A percentile compares a stretch with the other conserved stretches of the same genome.
phyloP scores from a whole-genome alignment of 2,797 vertebrate genomes.

The Otus scops region DNA sequence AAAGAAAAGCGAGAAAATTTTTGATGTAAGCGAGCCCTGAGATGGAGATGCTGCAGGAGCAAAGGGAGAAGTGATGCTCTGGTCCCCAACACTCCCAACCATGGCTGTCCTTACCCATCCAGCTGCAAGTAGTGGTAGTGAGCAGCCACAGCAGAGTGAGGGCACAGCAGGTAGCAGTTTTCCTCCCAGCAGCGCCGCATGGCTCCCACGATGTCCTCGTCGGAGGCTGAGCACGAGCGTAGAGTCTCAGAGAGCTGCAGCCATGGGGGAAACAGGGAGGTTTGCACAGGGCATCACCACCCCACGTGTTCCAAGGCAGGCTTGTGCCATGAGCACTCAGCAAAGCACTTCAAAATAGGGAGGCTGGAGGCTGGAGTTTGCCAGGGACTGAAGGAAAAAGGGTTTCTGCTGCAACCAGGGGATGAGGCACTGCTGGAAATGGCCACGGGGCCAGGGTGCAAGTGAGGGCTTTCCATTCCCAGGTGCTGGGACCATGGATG shows the following conservation, averaged over 20 bases:
- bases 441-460: rapidly evolving
- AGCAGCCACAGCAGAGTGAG: slow-evolving; percentile 88
- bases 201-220: slow-evolving; percentile 82
- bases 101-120: not conserved
- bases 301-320: rapidly evolving
- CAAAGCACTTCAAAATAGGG: not conserved
- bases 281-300: not conserved
- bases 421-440: not conserved
- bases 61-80: not conserved
- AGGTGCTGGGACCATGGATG: rapidly evolving
- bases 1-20: not conserved
- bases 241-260: slow-evolving; percentile 78
- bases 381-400: not conserved
- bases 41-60: not conserved
- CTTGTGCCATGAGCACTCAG: not conserved
- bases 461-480: not conserved
- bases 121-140: slow-evolving; percentile 84
- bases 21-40: rapidly evolving
- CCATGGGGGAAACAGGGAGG: not conserved
- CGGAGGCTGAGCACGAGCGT: slow-evolving; percentile 73
- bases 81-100: rapidly evolving
- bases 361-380: not conserved
- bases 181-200: slow-evolving; percentile 90
- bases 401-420: not conserved
- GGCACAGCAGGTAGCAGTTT: slow-evolving; percentile 88